A percentile compares a stretch with the other conserved stretches of the same genome.
Evolutionary conservation across 2,113 vertebrate genomes (phyloP).

Genomic region (Xiphophorus couchianus): DNA sequence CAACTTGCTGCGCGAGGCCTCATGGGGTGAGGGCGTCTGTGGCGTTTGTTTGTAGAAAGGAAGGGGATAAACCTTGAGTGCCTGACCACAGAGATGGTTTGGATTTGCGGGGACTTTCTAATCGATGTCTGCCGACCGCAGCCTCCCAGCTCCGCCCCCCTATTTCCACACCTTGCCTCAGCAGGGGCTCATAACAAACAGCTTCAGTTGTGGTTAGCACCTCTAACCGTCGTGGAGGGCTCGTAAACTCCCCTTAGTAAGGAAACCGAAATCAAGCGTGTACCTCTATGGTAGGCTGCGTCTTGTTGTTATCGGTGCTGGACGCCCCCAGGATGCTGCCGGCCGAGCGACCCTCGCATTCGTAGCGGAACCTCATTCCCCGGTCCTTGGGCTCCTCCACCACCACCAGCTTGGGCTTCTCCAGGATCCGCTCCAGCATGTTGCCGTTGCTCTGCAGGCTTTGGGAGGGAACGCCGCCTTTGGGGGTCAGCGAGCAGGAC

Average conservation of each 20-base stretch:
- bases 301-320: conserved; percentile 88
- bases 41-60: conserved; percentile 3
- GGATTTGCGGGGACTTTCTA: conserved; percentile 66
- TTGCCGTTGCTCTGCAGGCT: conserved; percentile 26
- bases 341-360: conserved; percentile 90
- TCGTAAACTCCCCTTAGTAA: conserved; percentile 33
- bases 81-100: conserved; percentile 17
- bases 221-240: background rate
- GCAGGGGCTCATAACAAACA: conserved; percentile 2
- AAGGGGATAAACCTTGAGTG: conserved; percentile 32
- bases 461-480: conserved; percentile 20
- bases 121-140: conserved; percentile 44
- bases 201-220: conserved; percentile 8
- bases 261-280: background rate
- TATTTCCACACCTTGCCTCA: background rate
- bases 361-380: conserved; percentile 93
- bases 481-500: background rate
- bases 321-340: conserved; percentile 91
- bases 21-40: background rate
- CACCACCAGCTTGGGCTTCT: conserved; percentile 83
- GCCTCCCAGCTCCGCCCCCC: conserved; percentile 15
- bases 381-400: conserved; percentile 92
- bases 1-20: background rate
- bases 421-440: conserved; percentile 72
- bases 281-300: conserved; percentile 88